Conservation (phyloP, 2,797 vertebrate species). For the Netta rufina region DNA sequence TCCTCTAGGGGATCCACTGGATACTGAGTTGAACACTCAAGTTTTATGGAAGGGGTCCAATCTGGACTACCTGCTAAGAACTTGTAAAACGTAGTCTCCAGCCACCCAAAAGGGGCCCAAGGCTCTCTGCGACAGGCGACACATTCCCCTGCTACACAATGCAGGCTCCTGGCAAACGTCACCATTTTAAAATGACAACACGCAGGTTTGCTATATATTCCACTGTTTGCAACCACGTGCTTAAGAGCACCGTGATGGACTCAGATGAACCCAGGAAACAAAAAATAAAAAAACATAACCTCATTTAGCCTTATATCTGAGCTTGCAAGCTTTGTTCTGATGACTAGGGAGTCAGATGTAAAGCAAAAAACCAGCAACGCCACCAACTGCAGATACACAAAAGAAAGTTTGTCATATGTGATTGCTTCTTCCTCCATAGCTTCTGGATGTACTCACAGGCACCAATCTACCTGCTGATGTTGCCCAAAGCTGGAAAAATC, state of each 20-base stretch:
- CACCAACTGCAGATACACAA: background rate
- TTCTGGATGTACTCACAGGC: background rate
- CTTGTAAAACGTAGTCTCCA: background rate
- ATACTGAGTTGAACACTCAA: background rate
- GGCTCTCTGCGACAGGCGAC: background rate
- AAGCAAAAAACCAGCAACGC: background rate
- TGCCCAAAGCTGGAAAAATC: background rate
- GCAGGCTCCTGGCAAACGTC: background rate
- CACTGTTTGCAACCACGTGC: background rate
- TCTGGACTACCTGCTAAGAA: background rate
- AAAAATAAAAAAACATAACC: background rate
- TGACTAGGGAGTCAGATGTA: background rate
- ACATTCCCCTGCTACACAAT: background rate
- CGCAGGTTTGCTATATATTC: background rate
- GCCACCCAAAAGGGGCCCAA: background rate
- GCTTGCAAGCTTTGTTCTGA: background rate
- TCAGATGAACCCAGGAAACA: background rate
- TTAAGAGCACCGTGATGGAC: background rate
- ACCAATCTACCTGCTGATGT: background rate
- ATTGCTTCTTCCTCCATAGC: background rate
- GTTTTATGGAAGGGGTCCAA: background rate
- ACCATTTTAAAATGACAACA: rapidly evolving
- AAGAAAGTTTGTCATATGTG: background rate
- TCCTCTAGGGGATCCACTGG: background rate
- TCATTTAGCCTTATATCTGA: background rate